Percentiles rank a stretch among this genome's conserved stretches.
These are phyloP conservation scores for Pica pica DNA, from an alignment of 2,113 vertebrate species.

Conservation along the genomic window DNA sequence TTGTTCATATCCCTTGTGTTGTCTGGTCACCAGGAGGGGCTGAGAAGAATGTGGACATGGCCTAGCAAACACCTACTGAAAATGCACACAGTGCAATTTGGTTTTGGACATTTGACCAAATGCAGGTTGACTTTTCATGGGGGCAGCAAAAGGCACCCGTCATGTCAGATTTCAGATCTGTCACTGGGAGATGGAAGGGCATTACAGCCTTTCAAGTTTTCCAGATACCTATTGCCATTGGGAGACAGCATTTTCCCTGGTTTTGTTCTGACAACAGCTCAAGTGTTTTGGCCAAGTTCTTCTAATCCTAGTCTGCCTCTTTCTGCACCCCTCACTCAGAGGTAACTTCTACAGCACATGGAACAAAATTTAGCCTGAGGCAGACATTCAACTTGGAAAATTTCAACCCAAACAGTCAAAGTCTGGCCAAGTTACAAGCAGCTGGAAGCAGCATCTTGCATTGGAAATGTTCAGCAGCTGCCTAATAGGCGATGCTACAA, in stretches of 20 bases:
- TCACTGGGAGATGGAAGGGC: background rate
- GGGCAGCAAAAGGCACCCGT: background rate
- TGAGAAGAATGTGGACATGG: background rate
- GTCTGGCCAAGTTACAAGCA: conserved; percentile 50
- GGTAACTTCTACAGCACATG: background rate
- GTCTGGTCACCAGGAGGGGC: background rate
- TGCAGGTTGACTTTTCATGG: background rate
- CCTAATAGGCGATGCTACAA: background rate
- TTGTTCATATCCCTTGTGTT: accelerated
- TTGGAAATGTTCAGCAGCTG: background rate
- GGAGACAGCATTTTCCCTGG: background rate
- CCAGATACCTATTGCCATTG: background rate
- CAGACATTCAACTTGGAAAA: conserved; percentile 43
- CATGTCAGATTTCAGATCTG: background rate
- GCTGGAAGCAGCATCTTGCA: conserved; percentile 25
- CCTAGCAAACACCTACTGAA: background rate
- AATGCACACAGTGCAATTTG: background rate
- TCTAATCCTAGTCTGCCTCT: background rate
- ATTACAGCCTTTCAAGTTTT: background rate
- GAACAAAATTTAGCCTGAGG: conserved; percentile 18
- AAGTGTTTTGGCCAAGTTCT: background rate
- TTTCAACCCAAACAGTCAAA: conserved; percentile 17
- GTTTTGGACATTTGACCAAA: background rate
- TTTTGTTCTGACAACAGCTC: background rate
- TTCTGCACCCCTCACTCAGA: background rate